Conservation (phyloP, 2,113 vertebrate species). For the Hemiprocne comata region DNA sequence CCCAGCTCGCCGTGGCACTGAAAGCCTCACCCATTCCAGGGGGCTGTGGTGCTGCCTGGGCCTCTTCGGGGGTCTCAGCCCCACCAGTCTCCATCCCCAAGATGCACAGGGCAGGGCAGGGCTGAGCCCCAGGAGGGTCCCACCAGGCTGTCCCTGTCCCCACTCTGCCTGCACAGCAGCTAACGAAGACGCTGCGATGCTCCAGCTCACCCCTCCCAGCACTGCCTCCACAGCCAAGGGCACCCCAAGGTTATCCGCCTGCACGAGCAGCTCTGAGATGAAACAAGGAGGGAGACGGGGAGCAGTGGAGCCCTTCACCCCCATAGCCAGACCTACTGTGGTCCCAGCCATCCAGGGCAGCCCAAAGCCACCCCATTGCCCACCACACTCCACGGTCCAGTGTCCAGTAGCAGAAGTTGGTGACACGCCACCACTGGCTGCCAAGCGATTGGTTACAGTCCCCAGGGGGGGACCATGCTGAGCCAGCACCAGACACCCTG, state of each 20-base stretch:
- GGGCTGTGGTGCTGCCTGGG: not conserved
- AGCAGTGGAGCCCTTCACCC: not conserved
- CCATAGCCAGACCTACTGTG: not conserved
- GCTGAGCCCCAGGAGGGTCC: not conserved
- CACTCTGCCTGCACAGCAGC: not conserved
- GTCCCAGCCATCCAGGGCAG: not conserved
- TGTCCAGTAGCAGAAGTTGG: not conserved
- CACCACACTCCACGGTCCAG: rapidly evolving
- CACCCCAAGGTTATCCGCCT: not conserved
- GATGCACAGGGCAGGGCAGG: too few species aligned
- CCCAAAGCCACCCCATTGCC: not conserved
- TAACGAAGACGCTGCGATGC: not conserved
- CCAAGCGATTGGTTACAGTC: not conserved
- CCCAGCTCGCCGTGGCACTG: rapidly evolving
- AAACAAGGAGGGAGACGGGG: not conserved
- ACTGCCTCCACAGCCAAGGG: not conserved
- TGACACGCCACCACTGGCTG: not conserved
- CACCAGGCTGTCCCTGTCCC: rapidly evolving
- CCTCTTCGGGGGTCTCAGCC: not conserved
- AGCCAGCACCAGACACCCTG: not conserved
- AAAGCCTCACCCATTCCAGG: not conserved
- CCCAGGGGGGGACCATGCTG: not conserved
- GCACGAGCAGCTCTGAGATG: not conserved
- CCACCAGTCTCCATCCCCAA: not conserved
- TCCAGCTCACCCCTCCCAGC: not conserved